phyloP scores from a whole-genome alignment of 2,888 invertebrate genomes.

The Temnothorax rugatulus region DNA sequence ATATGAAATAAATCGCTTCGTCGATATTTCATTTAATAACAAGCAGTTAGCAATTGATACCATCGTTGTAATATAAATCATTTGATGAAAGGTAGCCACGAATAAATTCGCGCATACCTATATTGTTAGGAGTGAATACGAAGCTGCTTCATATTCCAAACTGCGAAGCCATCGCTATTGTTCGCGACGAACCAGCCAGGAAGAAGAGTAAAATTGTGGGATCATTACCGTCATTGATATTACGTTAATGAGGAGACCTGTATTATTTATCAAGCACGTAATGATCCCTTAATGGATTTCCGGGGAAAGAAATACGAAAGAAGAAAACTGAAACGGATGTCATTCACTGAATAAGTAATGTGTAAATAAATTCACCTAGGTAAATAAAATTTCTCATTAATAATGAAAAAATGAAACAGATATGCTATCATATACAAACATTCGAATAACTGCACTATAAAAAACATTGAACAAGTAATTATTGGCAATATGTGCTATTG shows the following conservation, averaged over 20 bases:
- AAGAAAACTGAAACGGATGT: neutral
- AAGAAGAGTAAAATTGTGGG: slow-evolving; percentile 67
- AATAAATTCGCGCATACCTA: slow-evolving; percentile 26
- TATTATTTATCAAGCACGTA: slow-evolving; percentile 69
- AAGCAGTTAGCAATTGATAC: slow-evolving; percentile 6
- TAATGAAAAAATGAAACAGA: neutral
- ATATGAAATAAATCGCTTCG: slow-evolving; percentile 33
- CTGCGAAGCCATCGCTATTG: slow-evolving; percentile 56
- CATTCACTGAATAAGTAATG: neutral
- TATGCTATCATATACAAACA: neutral
- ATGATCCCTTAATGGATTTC: slow-evolving; percentile 70
- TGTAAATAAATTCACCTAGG: neutral
- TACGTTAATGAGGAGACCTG: slow-evolving; percentile 71
- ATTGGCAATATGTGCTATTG: neutral
- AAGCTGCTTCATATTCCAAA: slow-evolving; percentile 12
- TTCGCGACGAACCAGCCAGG: slow-evolving; percentile 43
- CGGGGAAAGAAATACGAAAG: slow-evolving; percentile 1
- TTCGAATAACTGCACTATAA: neutral
- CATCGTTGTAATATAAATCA: slow-evolving; percentile 9
- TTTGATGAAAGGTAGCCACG: slow-evolving; percentile 20
- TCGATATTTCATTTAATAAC: slow-evolving; percentile 9
- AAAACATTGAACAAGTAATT: neutral
- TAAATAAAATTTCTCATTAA: neutral
- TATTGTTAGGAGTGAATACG: slow-evolving; percentile 31
- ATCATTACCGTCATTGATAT: slow-evolving; percentile 68